Evolutionary conservation across 2,888 invertebrate genomes (phyloP), one percentile per base, ranked within the genome.

Genomic region (Nycteola revayana): DNA sequence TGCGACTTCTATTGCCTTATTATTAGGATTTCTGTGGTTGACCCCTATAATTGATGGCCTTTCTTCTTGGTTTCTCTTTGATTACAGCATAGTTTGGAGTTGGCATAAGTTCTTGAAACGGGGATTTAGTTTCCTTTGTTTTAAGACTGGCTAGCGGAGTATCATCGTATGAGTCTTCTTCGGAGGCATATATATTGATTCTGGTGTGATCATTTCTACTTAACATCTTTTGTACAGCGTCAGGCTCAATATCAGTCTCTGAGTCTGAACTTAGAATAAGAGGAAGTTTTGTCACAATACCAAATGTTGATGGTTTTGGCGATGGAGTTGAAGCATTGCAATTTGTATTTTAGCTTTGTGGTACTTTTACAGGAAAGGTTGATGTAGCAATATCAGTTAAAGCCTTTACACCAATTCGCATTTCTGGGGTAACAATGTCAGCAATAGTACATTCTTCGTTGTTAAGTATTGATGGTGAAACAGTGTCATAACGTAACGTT

Each of bases 51-150:
- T 28, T 28, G 7, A 18, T 17, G 17, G 20, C 28, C 18, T 28
- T 28, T 17, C 28, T 11, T 11, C 28, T 11, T 9, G 28, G 28
- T 18, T 17, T 28, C n/a, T 28, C 9, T 18, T 28, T 28, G 9
- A 17, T 28, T 11, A 28, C 20, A 17, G 28, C 28, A 28, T 28
- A 28, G 9, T 28, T 28, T 17, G 28, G 20, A 8, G 28, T 28
- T 17, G 6, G 18, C 18, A 5, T 18, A 18, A 18, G 18, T 18
- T 18, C 18, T 18, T 18, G 18, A 30, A 31, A 31, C 9, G 10
- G 31, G n/a, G 31, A 31, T 31, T 31, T 31, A 28, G 20, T 28
- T 28, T 28, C 28, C 20, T 28, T 28, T 18, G 28, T 18, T 28
- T 28, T 28, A 28, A 28, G 28, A 18, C 20, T 17, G 9, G 31